phyloP scores from a whole-genome alignment of 2,888 invertebrate species.

The Parnassius glacialis region DNA sequence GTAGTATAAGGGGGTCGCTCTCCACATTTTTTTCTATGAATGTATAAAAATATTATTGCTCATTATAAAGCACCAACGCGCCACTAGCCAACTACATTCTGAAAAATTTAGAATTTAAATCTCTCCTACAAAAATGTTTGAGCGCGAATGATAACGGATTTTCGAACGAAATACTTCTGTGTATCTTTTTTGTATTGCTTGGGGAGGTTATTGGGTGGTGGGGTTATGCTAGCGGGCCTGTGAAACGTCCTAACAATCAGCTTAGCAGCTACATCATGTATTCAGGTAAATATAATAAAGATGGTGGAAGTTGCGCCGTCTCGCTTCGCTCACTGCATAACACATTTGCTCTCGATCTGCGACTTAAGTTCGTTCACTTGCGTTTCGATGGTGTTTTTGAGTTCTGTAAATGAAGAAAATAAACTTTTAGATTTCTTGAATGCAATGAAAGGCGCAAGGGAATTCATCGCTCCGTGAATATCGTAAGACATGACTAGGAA shows the following conservation, averaged over 20 bases:
- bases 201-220: conserved; percentile 45
- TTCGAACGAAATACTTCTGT: conserved; percentile 48
- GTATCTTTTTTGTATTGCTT: conserved; percentile 31
- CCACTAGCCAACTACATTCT: conserved; percentile 75
- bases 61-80: conserved; percentile 79
- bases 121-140: conserved; percentile 65
- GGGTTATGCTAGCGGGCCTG: conserved; percentile 36
- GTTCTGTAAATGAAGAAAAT: conserved; percentile 85
- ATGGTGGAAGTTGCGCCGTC: conserved; percentile 31
- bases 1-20: conserved; percentile 56
- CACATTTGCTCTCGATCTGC: conserved; percentile 97
- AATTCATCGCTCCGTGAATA: too few relatives aligned
- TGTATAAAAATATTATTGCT: conserved; percentile 82
- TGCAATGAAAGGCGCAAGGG: not conserved
- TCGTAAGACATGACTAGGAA: too few relatives aligned
- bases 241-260: conserved; percentile 57
- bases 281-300: conserved; percentile 52
- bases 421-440: conserved; percentile 92
- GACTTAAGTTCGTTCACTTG: conserved; percentile 98
- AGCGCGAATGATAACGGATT: conserved; percentile 64
- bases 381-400: conserved; percentile 98
- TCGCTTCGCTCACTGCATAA: conserved; percentile 90
- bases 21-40: conserved; percentile 66
- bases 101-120: conserved; percentile 70
- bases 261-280: conserved; percentile 79